Conservation (phyloP, 2,113 vertebrate species). For the Cheirogaleus medius region DNA sequence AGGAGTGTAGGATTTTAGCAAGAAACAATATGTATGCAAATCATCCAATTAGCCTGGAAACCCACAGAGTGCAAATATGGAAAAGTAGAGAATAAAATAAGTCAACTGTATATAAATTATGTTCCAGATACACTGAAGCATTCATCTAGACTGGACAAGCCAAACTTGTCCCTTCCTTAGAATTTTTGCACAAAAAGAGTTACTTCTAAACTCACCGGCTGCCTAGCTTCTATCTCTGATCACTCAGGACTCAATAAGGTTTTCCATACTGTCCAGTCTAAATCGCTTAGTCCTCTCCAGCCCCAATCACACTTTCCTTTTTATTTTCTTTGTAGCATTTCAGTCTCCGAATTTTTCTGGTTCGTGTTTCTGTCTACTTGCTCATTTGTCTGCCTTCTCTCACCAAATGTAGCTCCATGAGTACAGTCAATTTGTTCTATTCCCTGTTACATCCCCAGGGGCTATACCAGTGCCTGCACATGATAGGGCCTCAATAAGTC, state of each 20-base stretch:
- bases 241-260: neutral
- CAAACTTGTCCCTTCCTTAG: conserved; percentile 3
- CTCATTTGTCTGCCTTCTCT: neutral
- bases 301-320: neutral
- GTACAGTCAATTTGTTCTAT: neutral
- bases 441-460: neutral
- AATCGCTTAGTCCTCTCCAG: neutral
- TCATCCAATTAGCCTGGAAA: conserved; percentile 73
- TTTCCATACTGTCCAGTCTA: neutral
- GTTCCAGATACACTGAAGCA: neutral
- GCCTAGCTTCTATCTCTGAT: neutral
- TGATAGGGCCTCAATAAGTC: neutral
- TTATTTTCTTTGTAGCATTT: neutral
- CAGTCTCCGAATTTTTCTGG: neutral
- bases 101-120: conserved; percentile 59
- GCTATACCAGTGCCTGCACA: neutral
- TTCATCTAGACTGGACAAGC: conserved; percentile 6
- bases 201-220: neutral
- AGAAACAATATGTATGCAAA: conserved; percentile 76
- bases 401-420: neutral
- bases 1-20: conserved; percentile 60
- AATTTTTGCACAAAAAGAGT: neutral
- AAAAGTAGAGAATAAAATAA: conserved; percentile 63
- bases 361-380: neutral
- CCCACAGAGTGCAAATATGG: conserved; percentile 61